These are phyloP conservation scores for Metopia argyrocephala DNA, from an alignment of 2,888 invertebrate genomes.

Conservation along the genomic window DNA sequence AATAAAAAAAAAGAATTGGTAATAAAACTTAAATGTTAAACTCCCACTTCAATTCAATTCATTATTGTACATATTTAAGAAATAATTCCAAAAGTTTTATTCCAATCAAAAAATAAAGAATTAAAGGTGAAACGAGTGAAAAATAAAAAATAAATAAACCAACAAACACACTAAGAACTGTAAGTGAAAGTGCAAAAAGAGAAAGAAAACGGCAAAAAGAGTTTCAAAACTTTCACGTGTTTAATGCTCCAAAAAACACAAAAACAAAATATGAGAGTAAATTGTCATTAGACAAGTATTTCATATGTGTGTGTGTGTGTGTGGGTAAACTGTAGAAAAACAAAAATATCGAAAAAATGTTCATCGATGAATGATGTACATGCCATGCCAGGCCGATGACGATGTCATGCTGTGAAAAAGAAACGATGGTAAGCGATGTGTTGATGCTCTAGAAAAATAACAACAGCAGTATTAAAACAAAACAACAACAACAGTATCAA, in stretches of 20 bases:
- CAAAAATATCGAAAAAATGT: conserved; percentile 11
- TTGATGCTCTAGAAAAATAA: conserved; percentile 42
- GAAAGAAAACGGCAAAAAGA: neutral
- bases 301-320: neutral
- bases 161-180: neutral
- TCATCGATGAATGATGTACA: conserved; percentile 38
- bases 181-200: neutral
- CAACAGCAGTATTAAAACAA: neutral
- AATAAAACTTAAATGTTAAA: too few relatives aligned
- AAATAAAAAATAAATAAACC: neutral
- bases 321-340: conserved; percentile 8
- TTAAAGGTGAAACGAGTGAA: neutral
- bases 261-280: conserved; percentile 46
- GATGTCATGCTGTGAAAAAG: neutral
- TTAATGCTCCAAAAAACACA: conserved; percentile 31
- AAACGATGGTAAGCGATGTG: conserved; percentile 17
- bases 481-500: conserved; percentile 17
- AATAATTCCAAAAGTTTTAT: too few relatives aligned
- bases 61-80: too few relatives aligned
- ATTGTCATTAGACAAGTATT: conserved; percentile 27
- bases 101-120: neutral
- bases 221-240: conserved; percentile 55
- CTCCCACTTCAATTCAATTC: too few relatives aligned
- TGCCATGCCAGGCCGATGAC: conserved; percentile 2
- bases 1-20: too few relatives aligned